Percentiles rank a stretch among this genome's conserved stretches.
Evolutionary conservation across 2,113 vertebrate genomes (phyloP).

Genomic region (Macroglossus sobrinus): DNA sequence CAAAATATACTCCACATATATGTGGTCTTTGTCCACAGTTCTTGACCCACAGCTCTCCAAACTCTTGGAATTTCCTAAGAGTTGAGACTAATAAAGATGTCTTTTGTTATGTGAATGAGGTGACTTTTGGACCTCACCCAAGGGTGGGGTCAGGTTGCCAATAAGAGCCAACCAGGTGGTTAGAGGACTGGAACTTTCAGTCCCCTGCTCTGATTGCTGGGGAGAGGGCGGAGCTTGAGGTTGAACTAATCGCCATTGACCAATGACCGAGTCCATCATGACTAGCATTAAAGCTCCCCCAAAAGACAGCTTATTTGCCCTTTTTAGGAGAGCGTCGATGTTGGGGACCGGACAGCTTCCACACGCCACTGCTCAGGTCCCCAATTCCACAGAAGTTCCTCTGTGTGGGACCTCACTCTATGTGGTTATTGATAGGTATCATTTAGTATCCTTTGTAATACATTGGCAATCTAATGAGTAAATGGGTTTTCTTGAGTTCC

Average conservation of each 20-base stretch:
- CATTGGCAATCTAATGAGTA: neutral
- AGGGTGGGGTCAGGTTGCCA: neutral
- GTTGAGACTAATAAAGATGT: neutral
- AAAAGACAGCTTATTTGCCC: neutral
- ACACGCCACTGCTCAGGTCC: neutral
- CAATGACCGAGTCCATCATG: neutral
- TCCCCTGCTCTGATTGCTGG: neutral
- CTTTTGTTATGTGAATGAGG: neutral
- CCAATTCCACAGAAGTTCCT: neutral
- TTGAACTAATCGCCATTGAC: neutral
- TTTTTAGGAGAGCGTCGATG: neutral
- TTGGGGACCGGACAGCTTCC: neutral
- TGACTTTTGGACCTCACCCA: neutral
- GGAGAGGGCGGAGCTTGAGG: neutral
- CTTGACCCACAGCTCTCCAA: neutral
- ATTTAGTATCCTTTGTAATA: neutral
- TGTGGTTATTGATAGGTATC: neutral
- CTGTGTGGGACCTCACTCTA: neutral
- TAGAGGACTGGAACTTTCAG: neutral
- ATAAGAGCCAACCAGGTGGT: neutral
- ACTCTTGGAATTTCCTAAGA: neutral
- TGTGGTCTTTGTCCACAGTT: neutral
- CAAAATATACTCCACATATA: neutral
- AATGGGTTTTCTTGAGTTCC: neutral
- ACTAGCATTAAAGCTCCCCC: neutral